A percentile compares a stretch with the other conserved stretches of the same genome.
These are phyloP conservation scores for Acromyrmex echinatior DNA, from an alignment of 1,140 invertebrate species.

Conservation along the genomic window DNA sequence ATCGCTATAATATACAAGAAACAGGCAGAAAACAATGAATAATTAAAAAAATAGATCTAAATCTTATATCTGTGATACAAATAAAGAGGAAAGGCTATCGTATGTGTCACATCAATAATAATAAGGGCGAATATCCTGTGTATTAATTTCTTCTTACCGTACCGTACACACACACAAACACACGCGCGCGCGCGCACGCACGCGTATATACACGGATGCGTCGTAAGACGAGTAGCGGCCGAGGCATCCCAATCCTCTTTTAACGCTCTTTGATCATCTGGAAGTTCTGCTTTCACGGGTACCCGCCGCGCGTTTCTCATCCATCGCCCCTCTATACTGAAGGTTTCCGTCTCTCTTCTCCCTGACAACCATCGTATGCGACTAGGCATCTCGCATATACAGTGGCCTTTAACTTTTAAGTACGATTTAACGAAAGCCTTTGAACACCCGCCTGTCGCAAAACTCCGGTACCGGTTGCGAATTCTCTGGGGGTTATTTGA, in stretches of 20 bases:
- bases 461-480: slow-evolving; percentile 26
- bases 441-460: slow-evolving; percentile 60
- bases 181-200: too few relatives aligned
- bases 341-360: background rate
- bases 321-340: background rate
- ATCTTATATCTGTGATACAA: background rate
- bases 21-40: background rate
- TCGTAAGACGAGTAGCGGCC: slow-evolving; percentile 77
- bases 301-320: slow-evolving; percentile 65
- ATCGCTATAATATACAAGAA: background rate
- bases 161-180: background rate
- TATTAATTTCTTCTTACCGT: slow-evolving; percentile 40
- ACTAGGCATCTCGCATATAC: slow-evolving; percentile 41
- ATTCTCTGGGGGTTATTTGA: slow-evolving; percentile 58
- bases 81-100: background rate
- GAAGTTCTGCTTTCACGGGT: slow-evolving; percentile 71
- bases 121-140: slow-evolving; percentile 37
- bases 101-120: background rate
- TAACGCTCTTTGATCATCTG: slow-evolving; percentile 79
- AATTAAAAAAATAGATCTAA: background rate
- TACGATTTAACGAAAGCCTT: slow-evolving; percentile 76
- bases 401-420: slow-evolving; percentile 74
- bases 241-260: slow-evolving; percentile 75
- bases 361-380: slow-evolving; percentile 10
- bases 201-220: background rate